A percentile compares a stretch with the other conserved stretches of the same genome.
Conservation (phyloP, 2,797 vertebrate genomes). For the Paratrypauchen microcephalus region DNA sequence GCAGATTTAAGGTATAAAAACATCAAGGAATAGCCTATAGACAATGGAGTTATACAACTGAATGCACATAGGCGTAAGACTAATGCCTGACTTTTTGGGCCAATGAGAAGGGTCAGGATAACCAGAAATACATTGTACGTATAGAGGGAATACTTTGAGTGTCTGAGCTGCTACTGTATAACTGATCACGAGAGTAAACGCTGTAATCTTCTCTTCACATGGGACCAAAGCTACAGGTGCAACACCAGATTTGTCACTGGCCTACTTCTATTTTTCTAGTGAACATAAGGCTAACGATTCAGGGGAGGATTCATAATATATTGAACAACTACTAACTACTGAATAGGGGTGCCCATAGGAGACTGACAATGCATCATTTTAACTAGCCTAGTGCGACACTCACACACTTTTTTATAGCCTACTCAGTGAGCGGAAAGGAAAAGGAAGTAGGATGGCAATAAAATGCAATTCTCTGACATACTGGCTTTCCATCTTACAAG, state of each 20-base stretch:
- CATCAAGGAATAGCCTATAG: not conserved
- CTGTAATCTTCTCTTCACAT: conserved; percentile 38
- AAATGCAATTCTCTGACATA: not conserved
- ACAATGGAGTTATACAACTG: not conserved
- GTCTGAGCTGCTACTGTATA: conserved; percentile 34
- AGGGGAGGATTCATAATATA: conserved; percentile 18
- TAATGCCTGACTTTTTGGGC: conserved; percentile 9
- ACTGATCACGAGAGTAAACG: conserved; percentile 41
- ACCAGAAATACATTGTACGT: conserved; percentile 18
- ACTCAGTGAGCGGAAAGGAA: not conserved
- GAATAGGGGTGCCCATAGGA: conserved; percentile 2
- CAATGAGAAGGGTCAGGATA: conserved; percentile 20
- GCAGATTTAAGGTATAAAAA: not conserved
- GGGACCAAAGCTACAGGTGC: conserved; percentile 31
- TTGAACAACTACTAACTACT: conserved; percentile 7
- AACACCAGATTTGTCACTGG: conserved; percentile 33
- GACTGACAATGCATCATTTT: conserved; percentile 12
- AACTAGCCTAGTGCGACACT: not conserved
- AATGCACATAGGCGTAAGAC: not conserved
- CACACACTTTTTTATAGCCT: not conserved
- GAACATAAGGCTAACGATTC: conserved; percentile 31
- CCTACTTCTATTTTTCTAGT: conserved; percentile 30
- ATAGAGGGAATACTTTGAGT: conserved; percentile 24
- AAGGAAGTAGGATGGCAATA: not conserved
- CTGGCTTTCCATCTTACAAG: not conserved